Evolutionary conservation across 2,113 vertebrate genomes (phyloP).

Genomic region (Ammodytes dubius): DNA sequence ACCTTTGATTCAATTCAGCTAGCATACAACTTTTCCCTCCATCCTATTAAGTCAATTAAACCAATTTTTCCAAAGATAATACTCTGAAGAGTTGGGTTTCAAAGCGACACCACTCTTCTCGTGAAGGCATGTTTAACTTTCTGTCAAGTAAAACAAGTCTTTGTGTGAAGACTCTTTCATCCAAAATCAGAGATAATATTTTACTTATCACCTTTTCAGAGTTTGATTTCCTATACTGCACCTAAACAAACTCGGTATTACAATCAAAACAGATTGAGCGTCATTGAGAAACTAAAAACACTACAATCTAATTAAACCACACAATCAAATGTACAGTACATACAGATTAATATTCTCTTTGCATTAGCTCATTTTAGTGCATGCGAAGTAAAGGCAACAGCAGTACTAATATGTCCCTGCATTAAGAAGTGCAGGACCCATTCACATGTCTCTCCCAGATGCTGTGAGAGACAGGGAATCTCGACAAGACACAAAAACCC

Average conservation of each 20-base stretch:
- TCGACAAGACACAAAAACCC: constrained; percentile 68
- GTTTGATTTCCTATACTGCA: constrained; percentile 47
- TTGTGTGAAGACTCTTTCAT: constrained; percentile 61
- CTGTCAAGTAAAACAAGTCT: constrained; percentile 59
- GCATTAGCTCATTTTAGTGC: constrained; percentile 20
- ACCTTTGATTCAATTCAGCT: constrained; percentile 41
- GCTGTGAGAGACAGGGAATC: constrained; percentile 47
- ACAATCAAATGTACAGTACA: constrained; percentile 31
- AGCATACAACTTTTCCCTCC: constrained; percentile 44
- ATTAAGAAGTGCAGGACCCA: constrained; percentile 29
- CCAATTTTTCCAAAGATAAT: constrained; percentile 62
- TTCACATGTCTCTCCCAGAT: constrained; percentile 65
- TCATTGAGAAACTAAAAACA: constrained; percentile 45
- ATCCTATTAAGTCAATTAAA: constrained; percentile 71
- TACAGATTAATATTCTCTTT: constrained; percentile 17
- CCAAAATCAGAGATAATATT: constrained; percentile 63
- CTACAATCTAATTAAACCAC: constrained; percentile 15
- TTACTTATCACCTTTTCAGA: constrained; percentile 57
- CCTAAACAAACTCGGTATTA: constrained; percentile 46
- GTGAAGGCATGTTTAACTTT: constrained; percentile 66
- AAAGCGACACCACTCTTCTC: constrained; percentile 25
- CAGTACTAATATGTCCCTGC: constrained; percentile 23
- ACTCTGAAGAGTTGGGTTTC: constrained; percentile 56
- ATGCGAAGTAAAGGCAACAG: constrained; percentile 24
- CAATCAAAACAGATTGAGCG: constrained; percentile 41